Evolutionary conservation across 2,888 invertebrate genomes (phyloP).

Genomic region (Megalurothrips usitatus): DNA sequence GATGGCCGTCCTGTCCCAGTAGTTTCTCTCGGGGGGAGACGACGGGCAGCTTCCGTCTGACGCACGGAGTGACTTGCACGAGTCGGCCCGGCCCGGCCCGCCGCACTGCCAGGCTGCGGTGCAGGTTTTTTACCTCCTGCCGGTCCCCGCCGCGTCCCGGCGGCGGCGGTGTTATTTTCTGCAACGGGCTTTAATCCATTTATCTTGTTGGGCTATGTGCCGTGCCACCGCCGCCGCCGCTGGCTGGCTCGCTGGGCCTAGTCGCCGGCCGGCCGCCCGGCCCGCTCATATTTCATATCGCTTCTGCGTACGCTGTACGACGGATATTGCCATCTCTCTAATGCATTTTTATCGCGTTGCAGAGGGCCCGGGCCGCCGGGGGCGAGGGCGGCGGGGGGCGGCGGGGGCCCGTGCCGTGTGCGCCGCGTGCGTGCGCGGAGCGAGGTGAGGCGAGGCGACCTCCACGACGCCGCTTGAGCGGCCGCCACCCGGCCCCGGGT

Average conservation of each 20-base stretch:
- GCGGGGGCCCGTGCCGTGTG: background rate
- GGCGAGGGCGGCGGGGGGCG: no score
- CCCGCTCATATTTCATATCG: conserved; percentile 9
- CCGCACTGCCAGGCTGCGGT: background rate
- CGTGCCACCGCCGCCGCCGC: background rate
- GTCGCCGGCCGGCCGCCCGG: background rate
- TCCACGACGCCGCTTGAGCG: background rate
- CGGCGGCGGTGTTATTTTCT: background rate
- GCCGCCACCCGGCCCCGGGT: background rate
- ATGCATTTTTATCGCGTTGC: background rate
- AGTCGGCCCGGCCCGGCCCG: background rate
- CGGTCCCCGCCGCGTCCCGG: no score
- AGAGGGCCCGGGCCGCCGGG: background rate
- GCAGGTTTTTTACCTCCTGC: background rate
- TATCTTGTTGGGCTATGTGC: conserved; percentile 14
- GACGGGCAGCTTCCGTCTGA: background rate
- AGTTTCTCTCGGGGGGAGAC: no score
- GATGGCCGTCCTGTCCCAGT: no score
- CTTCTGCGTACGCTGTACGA: background rate
- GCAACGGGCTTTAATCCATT: conserved; percentile 1
- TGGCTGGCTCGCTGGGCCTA: background rate
- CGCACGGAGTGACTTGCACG: background rate
- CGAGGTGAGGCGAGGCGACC: background rate
- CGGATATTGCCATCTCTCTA: background rate
- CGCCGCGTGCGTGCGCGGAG: background rate